These are phyloP conservation scores for Psylliodes chrysocephalus DNA, from an alignment of 2,888 invertebrate species.

Conservation along the genomic window DNA sequence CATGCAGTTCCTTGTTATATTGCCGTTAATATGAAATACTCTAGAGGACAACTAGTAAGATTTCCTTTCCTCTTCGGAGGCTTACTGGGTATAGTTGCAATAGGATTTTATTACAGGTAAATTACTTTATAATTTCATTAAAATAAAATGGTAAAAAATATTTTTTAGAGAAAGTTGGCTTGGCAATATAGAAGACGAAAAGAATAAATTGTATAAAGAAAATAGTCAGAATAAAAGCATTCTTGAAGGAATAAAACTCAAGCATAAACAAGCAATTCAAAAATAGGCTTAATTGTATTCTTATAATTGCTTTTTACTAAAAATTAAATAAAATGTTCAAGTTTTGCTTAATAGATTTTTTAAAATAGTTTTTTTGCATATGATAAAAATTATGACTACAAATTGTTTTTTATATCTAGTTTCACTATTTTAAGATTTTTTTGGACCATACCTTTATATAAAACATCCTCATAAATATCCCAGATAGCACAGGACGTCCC, in stretches of 20 bases:
- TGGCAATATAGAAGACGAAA: constrained; percentile 28
- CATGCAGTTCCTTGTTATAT: too few relatives aligned
- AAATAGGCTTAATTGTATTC: not conserved
- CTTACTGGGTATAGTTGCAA: not conserved
- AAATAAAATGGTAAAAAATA: not conserved
- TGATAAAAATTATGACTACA: too few relatives aligned
- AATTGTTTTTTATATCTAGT: too few relatives aligned
- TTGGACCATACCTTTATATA: too few relatives aligned
- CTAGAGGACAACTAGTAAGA: not conserved
- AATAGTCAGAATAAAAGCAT: constrained; percentile 15
- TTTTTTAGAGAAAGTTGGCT: constrained; percentile 29
- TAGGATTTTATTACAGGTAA: constrained; percentile 17
- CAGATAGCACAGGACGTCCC: too few relatives aligned
- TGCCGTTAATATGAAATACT: constrained; percentile 13
- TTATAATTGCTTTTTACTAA: not conserved
- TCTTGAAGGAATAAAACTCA: constrained; percentile 20
- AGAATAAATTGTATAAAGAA: constrained; percentile 23
- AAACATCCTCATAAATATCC: too few relatives aligned
- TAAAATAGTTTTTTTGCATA: too few relatives aligned
- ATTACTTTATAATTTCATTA: not conserved
- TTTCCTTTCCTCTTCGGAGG: constrained; percentile 16
- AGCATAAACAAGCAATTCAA: constrained; percentile 7
- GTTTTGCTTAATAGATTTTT: too few relatives aligned
- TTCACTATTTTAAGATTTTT: too few relatives aligned
- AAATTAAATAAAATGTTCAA: too few relatives aligned